Evolutionary conservation across 2,888 invertebrate genomes (phyloP), one percentile per base, ranked within the genome.

Genomic region (Andrena trimmerana): DNA sequence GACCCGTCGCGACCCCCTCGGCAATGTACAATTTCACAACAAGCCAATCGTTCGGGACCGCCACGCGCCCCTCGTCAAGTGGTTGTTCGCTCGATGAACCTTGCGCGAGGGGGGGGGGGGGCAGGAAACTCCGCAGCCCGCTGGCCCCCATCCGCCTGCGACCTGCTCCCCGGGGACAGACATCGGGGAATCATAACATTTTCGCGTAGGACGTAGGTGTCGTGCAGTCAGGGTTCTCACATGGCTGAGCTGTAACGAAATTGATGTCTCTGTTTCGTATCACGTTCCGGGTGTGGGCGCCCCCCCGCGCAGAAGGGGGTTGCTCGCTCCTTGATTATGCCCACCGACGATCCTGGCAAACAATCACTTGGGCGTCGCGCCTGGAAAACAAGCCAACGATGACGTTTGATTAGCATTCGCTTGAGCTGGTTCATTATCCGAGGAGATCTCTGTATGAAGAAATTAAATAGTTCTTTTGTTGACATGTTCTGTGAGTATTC

Each of bases 181-280:
- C 85, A 67, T 76, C 48, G 57, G 86, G 78, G 89, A 86, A 90
- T 89, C 84, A 87, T 89, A 88, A 90, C 81, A 86, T 79, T 88
- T 86, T 86, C 75, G 78, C 83, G 79, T 83, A 70, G 78, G 66
- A 65, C 73, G 77, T 80, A 92, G 91, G 92, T 92, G 91, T 92
- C 89, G 88, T 83, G 80, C 87, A 90, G 90, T 90, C 88, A 90
- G 27, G 62, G 68, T 81, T 88, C 83, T 91, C 90, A 86, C 89
- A 89, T 90, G 90, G 86, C 66, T 66, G 78, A 76, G 88, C 83
- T 85, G 52, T 87, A 88, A 90, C 88, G 88, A 90, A 92, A 91
- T 91, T 91, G 89, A 90, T 90, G 88, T 91, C 90, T 92, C 90
- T 90, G 90, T 91, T 90, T 90, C 86, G 86, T 85, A 88, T 90